phyloP scores from a whole-genome alignment of 2,888 invertebrate genomes.

The Callimorpha dominula region DNA sequence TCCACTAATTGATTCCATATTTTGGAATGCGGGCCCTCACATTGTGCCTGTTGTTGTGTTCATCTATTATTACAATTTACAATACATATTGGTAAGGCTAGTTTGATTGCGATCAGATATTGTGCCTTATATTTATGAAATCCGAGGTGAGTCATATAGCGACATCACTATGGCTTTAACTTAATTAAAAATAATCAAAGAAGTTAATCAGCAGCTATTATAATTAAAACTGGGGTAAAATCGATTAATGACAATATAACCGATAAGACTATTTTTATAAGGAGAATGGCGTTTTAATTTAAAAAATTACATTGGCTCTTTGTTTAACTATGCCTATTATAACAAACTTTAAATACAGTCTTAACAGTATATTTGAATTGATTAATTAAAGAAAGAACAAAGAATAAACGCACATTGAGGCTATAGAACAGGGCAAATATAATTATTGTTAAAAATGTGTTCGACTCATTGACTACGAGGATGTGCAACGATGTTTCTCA shows the following conservation, averaged over 20 bases:
- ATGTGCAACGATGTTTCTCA: too few species aligned
- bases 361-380: too few species aligned
- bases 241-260: constrained; percentile 10
- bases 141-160: background rate
- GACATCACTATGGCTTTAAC: constrained; percentile 10
- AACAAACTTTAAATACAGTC: too few species aligned
- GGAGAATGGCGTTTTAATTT: background rate
- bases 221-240: constrained; percentile 15
- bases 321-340: background rate
- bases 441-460: too few species aligned
- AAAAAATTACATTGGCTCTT: background rate
- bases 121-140: background rate
- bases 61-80: too few species aligned
- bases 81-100: background rate
- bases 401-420: too few species aligned
- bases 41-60: too few species aligned
- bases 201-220: constrained; percentile 18
- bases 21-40: too few species aligned
- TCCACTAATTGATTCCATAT: too few species aligned
- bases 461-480: too few species aligned
- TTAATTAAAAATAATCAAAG: constrained; percentile 22
- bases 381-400: too few species aligned
- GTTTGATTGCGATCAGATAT: background rate
- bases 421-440: too few species aligned
- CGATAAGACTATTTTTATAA: constrained; percentile 5